Base-by-base conservation (phyloP, 2,797 vertebrate genomes). In the Coregonus sp. region DNA sequence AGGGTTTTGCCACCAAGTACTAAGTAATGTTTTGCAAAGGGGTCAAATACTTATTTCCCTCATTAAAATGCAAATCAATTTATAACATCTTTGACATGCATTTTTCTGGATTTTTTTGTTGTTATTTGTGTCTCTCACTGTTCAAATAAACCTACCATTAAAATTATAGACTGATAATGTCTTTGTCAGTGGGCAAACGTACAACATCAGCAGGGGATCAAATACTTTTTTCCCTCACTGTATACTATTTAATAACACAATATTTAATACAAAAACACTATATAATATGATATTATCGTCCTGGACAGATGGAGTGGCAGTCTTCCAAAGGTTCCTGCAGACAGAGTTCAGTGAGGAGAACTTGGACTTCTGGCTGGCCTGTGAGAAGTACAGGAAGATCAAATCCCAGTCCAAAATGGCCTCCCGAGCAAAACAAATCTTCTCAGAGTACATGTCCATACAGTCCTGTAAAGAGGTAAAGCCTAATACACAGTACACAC, bases 321-420 rank as follows among this genome's bases (percentile, higher is more conserved):
- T 97, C 80, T 99, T 99, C 88, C 95, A 95, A 71, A 94, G 96
- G 82, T 99, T 99, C 85, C 93, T 99, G 79, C 95, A 94, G 80
- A 97, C 96, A 0, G 98, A 99, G 88, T 99, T 98, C 87, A 98
- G 96, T 0, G 97, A 99, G 82, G 98, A 99, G 91, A 99, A 99
- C 88, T 89, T 99, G 78, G 98, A 99, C 86, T 99, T 99, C 92
- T 99, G 97, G 97, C 91, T 98, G 90, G 97, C 97, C 1, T 98
- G 96, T 2, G 97, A 98, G 88, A 96, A 95, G 81, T 99, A 96
- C 91, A 97, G 95, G 83, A 95, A 90, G 78, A 95, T 95, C 81
- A 94, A 92, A 76, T 95, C 96, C 2, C 92, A 94, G 75, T 94
- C 92, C 86, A 98, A 97, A 91, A 96, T 98, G 96, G 85, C 93